Evolutionary conservation across 2,113 vertebrate genomes (phyloP).

Genomic region (Equus quagga): DNA sequence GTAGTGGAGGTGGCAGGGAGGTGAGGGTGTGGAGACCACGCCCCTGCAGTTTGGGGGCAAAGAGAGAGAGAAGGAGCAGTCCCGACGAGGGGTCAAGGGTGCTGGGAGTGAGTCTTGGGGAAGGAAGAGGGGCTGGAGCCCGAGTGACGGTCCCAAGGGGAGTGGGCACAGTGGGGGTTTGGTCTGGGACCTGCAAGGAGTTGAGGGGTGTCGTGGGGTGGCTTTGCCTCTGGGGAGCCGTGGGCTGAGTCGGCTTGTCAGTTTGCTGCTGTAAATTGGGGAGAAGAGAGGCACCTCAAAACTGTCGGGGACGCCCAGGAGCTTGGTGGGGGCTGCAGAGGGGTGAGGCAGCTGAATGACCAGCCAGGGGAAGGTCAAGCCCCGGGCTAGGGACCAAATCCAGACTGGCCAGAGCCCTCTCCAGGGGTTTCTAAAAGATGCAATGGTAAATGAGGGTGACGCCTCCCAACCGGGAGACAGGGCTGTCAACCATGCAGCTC

Average conservation of each 20-base stretch:
- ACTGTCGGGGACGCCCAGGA: not conserved
- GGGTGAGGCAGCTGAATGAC: not conserved
- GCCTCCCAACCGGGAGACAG: not conserved
- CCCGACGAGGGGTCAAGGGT: accelerated
- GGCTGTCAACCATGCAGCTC: not conserved
- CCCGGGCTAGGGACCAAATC: not conserved
- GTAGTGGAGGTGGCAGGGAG: accelerated
- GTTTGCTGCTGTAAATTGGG: not conserved
- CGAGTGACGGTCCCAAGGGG: not conserved
- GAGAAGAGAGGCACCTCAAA: not conserved
- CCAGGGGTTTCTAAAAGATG: not conserved
- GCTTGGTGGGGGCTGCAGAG: not conserved
- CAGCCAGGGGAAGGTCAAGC: too few relatives aligned
- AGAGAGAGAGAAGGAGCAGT: too few relatives aligned
- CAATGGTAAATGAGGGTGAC: not conserved
- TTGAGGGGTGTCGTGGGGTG: accelerated
- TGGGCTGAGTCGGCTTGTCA: not conserved
- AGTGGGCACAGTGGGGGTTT: not conserved
- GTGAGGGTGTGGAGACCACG: not conserved
- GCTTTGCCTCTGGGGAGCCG: not conserved
- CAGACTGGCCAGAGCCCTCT: too few relatives aligned
- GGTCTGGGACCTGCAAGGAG: not conserved
- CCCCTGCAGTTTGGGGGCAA: not conserved
- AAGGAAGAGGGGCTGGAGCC: not conserved
- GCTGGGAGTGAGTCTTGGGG: not conserved